These are phyloP conservation scores for Octodonta nipae DNA, from an alignment of 2,888 invertebrate species.

Conservation along the genomic window DNA sequence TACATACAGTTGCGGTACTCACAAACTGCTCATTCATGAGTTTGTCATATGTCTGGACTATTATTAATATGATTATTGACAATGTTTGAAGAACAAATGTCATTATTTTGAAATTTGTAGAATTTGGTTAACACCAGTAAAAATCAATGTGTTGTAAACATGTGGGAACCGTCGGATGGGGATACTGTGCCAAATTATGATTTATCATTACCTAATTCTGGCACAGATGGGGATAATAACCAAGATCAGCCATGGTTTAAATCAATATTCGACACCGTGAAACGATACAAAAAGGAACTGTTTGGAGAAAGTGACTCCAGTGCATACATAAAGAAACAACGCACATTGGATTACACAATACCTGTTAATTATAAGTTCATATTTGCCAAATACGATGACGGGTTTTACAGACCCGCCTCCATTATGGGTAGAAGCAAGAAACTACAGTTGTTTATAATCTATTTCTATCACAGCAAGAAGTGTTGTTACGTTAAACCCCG, in stretches of 20 bases:
- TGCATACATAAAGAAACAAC: slow-evolving; percentile 7
- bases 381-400: slow-evolving; percentile 15
- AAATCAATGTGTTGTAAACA: no score
- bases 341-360: slow-evolving; percentile 14
- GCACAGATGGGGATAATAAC: no score
- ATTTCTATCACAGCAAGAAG: slow-evolving; percentile 17
- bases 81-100: no score
- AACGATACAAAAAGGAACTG: slow-evolving; percentile 14
- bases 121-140: no score
- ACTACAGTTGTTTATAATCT: slow-evolving; percentile 12
- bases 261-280: slow-evolving; percentile 15
- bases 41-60: no score
- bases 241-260: slow-evolving; percentile 12
- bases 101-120: no score
- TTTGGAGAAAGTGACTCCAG: slow-evolving; percentile 10
- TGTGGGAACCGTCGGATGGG: no score
- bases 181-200: no score
- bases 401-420: slow-evolving; percentile 14
- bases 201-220: no score
- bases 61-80: no score
- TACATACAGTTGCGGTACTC: no score
- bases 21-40: no score
- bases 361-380: slow-evolving; percentile 17
- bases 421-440: slow-evolving; percentile 17
- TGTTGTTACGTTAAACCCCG: slow-evolving; percentile 14